Conservation (phyloP, 2,113 vertebrate genomes). For the Hemicordylus capensis region DNA sequence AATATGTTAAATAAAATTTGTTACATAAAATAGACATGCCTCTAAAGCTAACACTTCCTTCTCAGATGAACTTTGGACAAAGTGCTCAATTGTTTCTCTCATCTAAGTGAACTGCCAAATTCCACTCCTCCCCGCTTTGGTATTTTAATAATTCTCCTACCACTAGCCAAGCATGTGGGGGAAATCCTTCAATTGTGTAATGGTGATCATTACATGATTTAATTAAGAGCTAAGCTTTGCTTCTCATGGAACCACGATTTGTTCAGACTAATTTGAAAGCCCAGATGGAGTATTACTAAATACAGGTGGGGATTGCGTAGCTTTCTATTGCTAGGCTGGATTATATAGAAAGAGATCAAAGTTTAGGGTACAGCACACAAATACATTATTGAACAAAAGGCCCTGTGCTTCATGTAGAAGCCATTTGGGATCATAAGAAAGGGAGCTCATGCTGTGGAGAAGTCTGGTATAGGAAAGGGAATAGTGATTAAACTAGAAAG, state of each 20-base stretch:
- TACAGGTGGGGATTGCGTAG: neutral
- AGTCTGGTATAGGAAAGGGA: neutral
- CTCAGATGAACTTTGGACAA: neutral
- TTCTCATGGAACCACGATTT: slow-evolving; percentile 16
- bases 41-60: neutral
- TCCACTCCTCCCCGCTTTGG: neutral
- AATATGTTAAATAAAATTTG: neutral
- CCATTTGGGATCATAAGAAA: neutral
- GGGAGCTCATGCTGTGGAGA: neutral
- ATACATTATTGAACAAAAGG: neutral
- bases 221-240: slow-evolving; percentile 10
- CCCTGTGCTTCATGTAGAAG: neutral
- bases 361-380: neutral
- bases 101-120: neutral
- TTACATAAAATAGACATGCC: neutral
- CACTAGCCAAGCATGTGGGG: neutral
- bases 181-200: slow-evolving; percentile 16
- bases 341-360: neutral
- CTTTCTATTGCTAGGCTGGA: neutral
- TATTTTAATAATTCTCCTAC: neutral
- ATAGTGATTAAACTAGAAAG: neutral
- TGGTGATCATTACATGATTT: neutral
- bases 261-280: slow-evolving; percentile 6
- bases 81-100: neutral
- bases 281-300: slow-evolving; percentile 17